phyloP scores from a whole-genome alignment of 2,888 invertebrate species.

The Sympetrum striolatum region DNA sequence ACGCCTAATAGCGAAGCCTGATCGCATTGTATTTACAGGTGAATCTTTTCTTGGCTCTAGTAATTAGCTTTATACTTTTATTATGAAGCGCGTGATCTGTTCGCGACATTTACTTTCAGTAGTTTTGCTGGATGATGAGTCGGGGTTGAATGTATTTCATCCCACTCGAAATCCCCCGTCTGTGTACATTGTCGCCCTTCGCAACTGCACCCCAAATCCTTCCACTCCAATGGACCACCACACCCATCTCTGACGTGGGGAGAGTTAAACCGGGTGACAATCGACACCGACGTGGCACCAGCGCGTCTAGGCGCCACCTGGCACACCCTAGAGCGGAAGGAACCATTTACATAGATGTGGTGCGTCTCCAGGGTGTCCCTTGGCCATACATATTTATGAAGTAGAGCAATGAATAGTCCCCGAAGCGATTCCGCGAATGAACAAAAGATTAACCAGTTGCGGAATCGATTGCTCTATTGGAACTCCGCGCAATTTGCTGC shows the following conservation, averaged over 20 bases:
- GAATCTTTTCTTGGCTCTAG: too few species aligned
- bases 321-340: neutral
- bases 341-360: constrained; percentile 2
- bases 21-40: too few species aligned
- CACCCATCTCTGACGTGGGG: neutral
- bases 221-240: neutral
- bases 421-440: neutral
- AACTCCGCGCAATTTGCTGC: too few species aligned
- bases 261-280: neutral
- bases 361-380: neutral
- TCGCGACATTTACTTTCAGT: too few species aligned
- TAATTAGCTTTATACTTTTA: too few species aligned
- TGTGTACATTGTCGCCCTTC: neutral
- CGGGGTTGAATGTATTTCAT: too few species aligned
- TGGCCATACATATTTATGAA: constrained; percentile 28
- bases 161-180: neutral
- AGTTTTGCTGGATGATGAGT: too few species aligned
- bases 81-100: too few species aligned
- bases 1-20: too few species aligned
- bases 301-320: neutral
- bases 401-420: neutral
- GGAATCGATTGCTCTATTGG: too few species aligned
- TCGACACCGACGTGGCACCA: constrained; percentile 4
- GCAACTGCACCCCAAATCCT: neutral
- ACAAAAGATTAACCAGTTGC: too few species aligned